Percentiles rank a stretch among this genome's conserved stretches.
These are phyloP conservation scores for Hypercompe scribonia DNA, from an alignment of 2,888 invertebrate species.

Conservation along the genomic window DNA sequence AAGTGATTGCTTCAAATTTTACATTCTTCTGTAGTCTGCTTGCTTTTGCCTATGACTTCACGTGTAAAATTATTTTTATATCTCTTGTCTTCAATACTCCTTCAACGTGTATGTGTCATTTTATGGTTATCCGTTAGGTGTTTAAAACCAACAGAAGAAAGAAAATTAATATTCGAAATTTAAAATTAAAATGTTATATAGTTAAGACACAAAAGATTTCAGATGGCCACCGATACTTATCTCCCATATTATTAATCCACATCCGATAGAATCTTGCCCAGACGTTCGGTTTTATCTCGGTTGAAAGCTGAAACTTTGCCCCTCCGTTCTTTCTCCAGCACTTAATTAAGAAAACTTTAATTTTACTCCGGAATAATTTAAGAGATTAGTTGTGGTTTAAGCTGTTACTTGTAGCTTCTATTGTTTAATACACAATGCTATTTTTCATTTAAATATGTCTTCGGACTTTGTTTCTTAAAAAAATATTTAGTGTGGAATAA, in stretches of 20 bases:
- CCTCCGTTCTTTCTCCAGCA: slow-evolving; percentile 71
- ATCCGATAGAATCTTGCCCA: slow-evolving; percentile 68
- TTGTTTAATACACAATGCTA: slow-evolving; percentile 25
- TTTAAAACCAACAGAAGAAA: neutral
- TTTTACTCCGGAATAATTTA: slow-evolving; percentile 67
- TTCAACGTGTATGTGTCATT: no score
- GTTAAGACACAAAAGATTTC: slow-evolving; percentile 27
- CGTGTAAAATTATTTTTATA: no score
- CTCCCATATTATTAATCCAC: slow-evolving; percentile 76
- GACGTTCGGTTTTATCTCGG: slow-evolving; percentile 77
- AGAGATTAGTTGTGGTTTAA: slow-evolving; percentile 62
- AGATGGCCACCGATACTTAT: slow-evolving; percentile 47
- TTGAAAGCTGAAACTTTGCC: slow-evolving; percentile 76
- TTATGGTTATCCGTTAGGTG: neutral
- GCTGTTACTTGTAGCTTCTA: slow-evolving; percentile 32
- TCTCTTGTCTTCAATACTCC: neutral
- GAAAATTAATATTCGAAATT: neutral
- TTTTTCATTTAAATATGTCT: neutral
- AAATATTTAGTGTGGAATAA: neutral
- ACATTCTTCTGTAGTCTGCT: no score
- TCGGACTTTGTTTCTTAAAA: neutral
- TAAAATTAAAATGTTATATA: neutral
- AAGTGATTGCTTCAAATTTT: no score
- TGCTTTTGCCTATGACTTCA: no score
- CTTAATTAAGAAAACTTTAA: slow-evolving; percentile 78